Evolutionary conservation across 2,888 invertebrate species (phyloP).

Genomic region (Encarsia formosa): DNA sequence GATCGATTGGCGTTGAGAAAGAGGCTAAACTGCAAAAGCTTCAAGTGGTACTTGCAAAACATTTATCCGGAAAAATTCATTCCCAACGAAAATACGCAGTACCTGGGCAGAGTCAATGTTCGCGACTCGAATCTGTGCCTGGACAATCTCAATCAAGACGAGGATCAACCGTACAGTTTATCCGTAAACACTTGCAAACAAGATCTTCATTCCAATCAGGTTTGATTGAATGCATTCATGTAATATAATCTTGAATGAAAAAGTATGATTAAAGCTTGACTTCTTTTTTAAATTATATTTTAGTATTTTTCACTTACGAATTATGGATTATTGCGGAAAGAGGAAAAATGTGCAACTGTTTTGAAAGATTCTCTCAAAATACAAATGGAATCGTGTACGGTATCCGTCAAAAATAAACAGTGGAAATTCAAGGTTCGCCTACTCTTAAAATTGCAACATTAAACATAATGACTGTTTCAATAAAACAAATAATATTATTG

Average conservation of each 20-base stretch:
- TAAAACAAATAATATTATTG: not conserved
- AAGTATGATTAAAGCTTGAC: too few species aligned
- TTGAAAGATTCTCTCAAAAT: constrained; percentile 49
- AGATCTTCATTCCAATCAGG: constrained; percentile 61
- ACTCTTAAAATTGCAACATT: not conserved
- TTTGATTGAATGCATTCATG: too few species aligned
- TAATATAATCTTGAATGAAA: too few species aligned
- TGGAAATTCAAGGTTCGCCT: constrained; percentile 36
- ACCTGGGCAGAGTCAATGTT: constrained; percentile 68
- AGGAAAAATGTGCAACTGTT: constrained; percentile 66
- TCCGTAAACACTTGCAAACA: constrained; percentile 74
- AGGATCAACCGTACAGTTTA: constrained; percentile 63
- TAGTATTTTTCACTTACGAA: constrained; percentile 69
- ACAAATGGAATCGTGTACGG: constrained; percentile 53
- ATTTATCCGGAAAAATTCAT: constrained; percentile 88
- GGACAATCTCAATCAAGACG: constrained; percentile 72
- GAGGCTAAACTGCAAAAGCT: constrained; percentile 79
- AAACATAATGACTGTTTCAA: not conserved
- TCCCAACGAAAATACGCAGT: constrained; percentile 74
- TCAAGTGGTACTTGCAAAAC: constrained; percentile 88
- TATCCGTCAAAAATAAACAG: constrained; percentile 37
- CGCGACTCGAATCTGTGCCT: constrained; percentile 62
- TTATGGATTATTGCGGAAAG: constrained; percentile 70
- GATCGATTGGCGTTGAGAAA: constrained; percentile 74
- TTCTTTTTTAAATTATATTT: constrained; percentile 19